These are phyloP conservation scores for Hiodon tergisus DNA, from an alignment of 2,113 vertebrate genomes.

Conservation along the genomic window DNA sequence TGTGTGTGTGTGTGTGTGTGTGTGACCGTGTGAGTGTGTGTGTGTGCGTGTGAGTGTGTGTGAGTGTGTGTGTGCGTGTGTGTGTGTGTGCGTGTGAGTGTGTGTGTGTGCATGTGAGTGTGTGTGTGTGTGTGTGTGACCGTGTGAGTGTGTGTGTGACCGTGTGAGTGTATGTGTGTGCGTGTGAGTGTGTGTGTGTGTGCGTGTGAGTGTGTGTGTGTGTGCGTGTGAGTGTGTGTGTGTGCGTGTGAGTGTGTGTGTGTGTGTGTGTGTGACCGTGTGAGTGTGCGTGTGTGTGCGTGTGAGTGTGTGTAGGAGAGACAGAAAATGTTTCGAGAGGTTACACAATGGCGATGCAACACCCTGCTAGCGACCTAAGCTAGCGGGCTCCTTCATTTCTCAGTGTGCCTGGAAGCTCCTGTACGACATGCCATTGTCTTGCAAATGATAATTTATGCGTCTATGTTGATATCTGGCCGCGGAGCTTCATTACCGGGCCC, in stretches of 20 bases:
- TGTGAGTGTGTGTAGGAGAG: background rate
- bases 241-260: background rate
- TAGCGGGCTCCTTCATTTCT: too few species aligned
- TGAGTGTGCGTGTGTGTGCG: background rate
- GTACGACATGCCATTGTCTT: constrained; percentile 57
- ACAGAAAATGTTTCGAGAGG: background rate
- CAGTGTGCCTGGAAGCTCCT: constrained; percentile 2
- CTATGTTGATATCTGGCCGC: constrained; percentile 56
- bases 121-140: background rate
- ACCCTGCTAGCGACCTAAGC: too few species aligned
- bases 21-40: too few species aligned
- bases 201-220: background rate
- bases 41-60: constrained; percentile 1
- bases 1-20: constrained; percentile 8
- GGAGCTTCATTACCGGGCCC: constrained; percentile 57
- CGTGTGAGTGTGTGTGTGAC: constrained; percentile 1
- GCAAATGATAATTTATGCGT: constrained; percentile 67
- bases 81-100: background rate
- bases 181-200: constrained; percentile 13
- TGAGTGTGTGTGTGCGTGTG: constrained; percentile 13
- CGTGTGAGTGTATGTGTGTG: constrained; percentile 12
- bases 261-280: background rate
- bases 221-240: background rate
- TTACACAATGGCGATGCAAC: too few species aligned
- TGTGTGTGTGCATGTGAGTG: constrained; percentile 11